phyloP scores from a whole-genome alignment of 2,797 vertebrate species.

The Streptopelia turtur region DNA sequence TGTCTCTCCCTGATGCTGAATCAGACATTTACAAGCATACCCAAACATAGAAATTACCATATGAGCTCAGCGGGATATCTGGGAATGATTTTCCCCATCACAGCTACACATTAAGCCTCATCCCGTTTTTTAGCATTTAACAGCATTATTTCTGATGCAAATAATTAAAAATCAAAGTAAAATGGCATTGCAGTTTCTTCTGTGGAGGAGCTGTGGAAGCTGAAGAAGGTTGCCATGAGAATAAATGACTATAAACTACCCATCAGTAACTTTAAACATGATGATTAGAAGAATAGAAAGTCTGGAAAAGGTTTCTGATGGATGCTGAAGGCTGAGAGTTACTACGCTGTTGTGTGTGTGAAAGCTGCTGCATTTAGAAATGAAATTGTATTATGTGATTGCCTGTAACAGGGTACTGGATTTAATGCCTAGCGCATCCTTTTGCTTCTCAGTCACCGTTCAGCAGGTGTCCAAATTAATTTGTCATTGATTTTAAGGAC shows the following conservation, averaged over 20 bases:
- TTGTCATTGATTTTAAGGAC: not conserved
- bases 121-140: conserved; percentile 9
- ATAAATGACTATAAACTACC: not conserved
- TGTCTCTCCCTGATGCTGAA: not conserved
- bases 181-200: not conserved
- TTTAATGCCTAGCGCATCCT: not conserved
- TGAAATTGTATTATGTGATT: not conserved
- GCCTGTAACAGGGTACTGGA: not conserved
- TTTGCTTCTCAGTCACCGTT: not conserved
- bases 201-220: not conserved
- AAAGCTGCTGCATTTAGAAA: not conserved
- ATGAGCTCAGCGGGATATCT: conserved; percentile 22
- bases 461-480: not conserved
- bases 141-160: conserved; percentile 5
- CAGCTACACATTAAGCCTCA: not conserved
- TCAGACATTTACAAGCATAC: conserved; percentile 1
- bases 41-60: conserved; percentile 20
- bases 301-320: not conserved
- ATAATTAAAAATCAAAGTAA: conserved; percentile 43
- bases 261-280: not conserved
- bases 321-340: not conserved
- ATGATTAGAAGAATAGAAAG: not conserved
- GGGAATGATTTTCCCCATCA: conserved; percentile 9
- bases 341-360: not conserved
- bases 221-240: not conserved